Base-by-base conservation (phyloP, 2,113 vertebrate genomes). In the Trichechus manatus region DNA sequence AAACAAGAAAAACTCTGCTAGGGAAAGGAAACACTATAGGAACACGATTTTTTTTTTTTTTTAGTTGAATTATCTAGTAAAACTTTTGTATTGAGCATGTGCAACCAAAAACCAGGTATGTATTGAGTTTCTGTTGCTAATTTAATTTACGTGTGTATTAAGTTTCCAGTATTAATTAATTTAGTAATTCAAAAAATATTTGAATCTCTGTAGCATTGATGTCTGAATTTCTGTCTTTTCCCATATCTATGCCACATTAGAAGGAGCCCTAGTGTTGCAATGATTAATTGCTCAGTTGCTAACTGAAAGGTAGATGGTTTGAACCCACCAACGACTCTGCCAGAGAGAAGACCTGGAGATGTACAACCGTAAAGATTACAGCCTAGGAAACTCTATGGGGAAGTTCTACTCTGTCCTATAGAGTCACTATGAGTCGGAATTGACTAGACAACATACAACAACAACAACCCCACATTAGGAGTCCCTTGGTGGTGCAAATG, bases 121-220 rank as follows among this genome's bases (percentile, higher is more conserved):
- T 31, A 42, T 39, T 84, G 44, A 47, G 33, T 91, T 64, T 14
- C n/a, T 79, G 70, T 80, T n/a, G 23, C 22, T 74, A 91, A 63
- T 22, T 68, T 93, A 85, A 95, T 90, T 42, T 59, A 87, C 53
- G 10, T 36, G 27, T 39, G 29, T n/a, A 44, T 77, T 36, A n/a
- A 96, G 9, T 96, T 89, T 95, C 81, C 96, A 70, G 81, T 95
- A 53, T 66, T 70, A 79, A 85, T 42, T 77, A 75, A 82, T 79
- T 93, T 94, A 84, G 17, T 64, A 97, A 92, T 61, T 72, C 31
- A 64, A 29, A 0, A 88, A 95, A 78, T 85, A 78, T 72, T 47
- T 89, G 39, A 61, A 95, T 77, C 78, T 8, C 20, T 31, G 0
- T 72, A n/a, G 14, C 29, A 63, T 10, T 1, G 29, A 44, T 68